These are phyloP conservation scores for Eudemis profundana DNA, from an alignment of 2,888 invertebrate genomes.

Conservation along the genomic window DNA sequence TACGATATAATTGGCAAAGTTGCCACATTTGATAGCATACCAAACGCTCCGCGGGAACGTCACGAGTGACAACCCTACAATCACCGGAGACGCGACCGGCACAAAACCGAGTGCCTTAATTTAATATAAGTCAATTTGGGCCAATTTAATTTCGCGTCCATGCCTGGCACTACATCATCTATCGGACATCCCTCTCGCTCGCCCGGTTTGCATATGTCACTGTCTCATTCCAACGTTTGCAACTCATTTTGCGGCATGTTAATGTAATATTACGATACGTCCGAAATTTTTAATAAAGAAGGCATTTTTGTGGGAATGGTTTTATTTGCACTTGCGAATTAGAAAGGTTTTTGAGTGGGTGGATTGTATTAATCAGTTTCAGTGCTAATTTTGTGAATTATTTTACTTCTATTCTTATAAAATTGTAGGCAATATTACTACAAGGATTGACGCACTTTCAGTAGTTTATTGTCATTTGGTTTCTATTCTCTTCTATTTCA, in stretches of 20 bases:
- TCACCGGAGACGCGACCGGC: slow-evolving; percentile 67
- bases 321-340: neutral
- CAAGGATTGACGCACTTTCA: too few species aligned
- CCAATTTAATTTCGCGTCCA: slow-evolving; percentile 80
- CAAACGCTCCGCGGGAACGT: too few species aligned
- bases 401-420: too few species aligned
- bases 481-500: too few species aligned
- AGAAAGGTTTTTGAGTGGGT: too few species aligned
- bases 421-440: too few species aligned
- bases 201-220: slow-evolving; percentile 45
- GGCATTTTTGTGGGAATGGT: neutral
- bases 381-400: too few species aligned
- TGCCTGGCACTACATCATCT: slow-evolving; percentile 65
- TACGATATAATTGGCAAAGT: too few species aligned
- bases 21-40: too few species aligned
- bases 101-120: slow-evolving; percentile 81
- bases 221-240: slow-evolving; percentile 45
- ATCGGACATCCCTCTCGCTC: slow-evolving; percentile 56
- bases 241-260: slow-evolving; percentile 34
- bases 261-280: slow-evolving; percentile 31
- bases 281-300: slow-evolving; percentile 9
- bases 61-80: slow-evolving; percentile 58
- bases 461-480: too few species aligned
- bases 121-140: slow-evolving; percentile 82
- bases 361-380: too few species aligned